Conservation (phyloP, 2,888 invertebrate species). For the Eristalinus sepulchralis region DNA sequence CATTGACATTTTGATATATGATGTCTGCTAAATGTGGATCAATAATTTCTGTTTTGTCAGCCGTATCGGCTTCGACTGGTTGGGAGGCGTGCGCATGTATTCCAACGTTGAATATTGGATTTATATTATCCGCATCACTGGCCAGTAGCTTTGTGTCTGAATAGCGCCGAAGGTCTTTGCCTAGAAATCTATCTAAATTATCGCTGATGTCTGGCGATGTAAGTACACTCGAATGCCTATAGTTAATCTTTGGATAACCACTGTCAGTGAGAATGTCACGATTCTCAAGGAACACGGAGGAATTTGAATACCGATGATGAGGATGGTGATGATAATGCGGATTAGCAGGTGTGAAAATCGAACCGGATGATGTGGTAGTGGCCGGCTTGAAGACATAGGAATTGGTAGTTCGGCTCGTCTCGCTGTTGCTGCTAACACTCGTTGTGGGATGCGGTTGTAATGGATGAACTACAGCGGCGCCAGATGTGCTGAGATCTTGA, state of each 20-base stretch:
- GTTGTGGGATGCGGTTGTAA: slow-evolving; percentile 55
- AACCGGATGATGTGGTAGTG: slow-evolving; percentile 54
- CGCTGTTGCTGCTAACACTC: slow-evolving; percentile 59
- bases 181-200: slow-evolving; percentile 76
- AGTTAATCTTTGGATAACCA: slow-evolving; percentile 79
- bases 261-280: slow-evolving; percentile 81
- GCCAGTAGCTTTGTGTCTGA: slow-evolving; percentile 80
- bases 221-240: slow-evolving; percentile 78
- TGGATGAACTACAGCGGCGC: slow-evolving; percentile 55
- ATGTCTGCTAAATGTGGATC: slow-evolving; percentile 75
- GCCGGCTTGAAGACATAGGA: slow-evolving; percentile 70
- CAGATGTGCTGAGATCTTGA: slow-evolving; percentile 77
- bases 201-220: slow-evolving; percentile 75
- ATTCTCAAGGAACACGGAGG: slow-evolving; percentile 81
- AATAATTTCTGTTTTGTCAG: slow-evolving; percentile 33
- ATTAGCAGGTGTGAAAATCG: slow-evolving; percentile 54
- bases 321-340: slow-evolving; percentile 55
- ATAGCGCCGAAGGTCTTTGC: slow-evolving; percentile 79
- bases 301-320: slow-evolving; percentile 79
- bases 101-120: slow-evolving; percentile 74
- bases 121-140: slow-evolving; percentile 74
- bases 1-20: slow-evolving; percentile 76
- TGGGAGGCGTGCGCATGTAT: slow-evolving; percentile 55
- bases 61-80: slow-evolving; percentile 24
- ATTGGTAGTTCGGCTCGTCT: slow-evolving; percentile 69